Base-by-base conservation (phyloP, 2,888 invertebrate genomes). In the Dichetophora obliterata region DNA sequence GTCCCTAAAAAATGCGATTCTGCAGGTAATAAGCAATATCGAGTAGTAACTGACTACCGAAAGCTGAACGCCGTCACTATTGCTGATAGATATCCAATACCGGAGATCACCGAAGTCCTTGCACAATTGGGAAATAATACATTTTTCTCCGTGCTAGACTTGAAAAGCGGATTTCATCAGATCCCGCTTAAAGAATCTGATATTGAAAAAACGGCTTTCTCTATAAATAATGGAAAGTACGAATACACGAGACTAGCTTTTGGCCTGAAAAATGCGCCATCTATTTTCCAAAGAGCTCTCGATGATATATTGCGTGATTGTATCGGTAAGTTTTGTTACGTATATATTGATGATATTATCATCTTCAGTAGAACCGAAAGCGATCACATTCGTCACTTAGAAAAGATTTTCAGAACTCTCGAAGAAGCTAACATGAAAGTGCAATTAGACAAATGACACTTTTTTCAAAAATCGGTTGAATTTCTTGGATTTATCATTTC, bases 321-420 rank as follows among this genome's bases (percentile, higher is more conserved):
- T 50, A 77, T 77, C 11, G 68, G 77, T 16, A 19, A 11, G 50
- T 14, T 14, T 77, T n/a, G 77, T n/a, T 73, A 69, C 16, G 73
- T 77, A 8, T 73, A 77, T 52, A 69, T 77, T 8, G 59, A 76
- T 11, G 73, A 77, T n/a, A 74, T 77, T 34, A 71, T 75, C 3
- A 70, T 70, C 6, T 70, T 54, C 3, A 34, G 70, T 9, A 57
- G 57, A 57, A 22, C 27, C 2, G 34, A 70, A n/a, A 11, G n/a
- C 1, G 48, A 54, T n/a, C 52, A 69, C 31, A 31, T 69, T 19
- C 14, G 31, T 22, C 27, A 69, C 24, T 31, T 69, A 5, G 31
- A 31, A 31, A 54, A 48, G 4, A 54, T 69, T 14, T 69, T 69
- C 14, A 22, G 52, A 11, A 69, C 52, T 4, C 19, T 70, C 31